A percentile compares a stretch with the other conserved stretches of the same genome.
Conservation (phyloP, 2,113 vertebrate genomes). For the Taurulus bubalis region DNA sequence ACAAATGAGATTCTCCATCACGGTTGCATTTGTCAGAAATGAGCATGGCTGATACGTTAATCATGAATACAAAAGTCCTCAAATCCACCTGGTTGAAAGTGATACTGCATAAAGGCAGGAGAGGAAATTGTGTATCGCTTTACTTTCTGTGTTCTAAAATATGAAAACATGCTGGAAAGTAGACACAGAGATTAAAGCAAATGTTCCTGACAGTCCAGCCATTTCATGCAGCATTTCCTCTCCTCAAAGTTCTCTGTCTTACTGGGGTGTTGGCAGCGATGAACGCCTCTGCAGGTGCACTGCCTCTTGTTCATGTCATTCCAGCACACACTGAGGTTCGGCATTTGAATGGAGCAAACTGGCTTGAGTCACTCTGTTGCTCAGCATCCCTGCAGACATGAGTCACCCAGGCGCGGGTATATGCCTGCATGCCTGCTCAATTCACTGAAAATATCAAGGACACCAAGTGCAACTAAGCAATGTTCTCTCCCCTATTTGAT, state of each 20-base stretch:
- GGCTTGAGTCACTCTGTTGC: constrained; percentile 53
- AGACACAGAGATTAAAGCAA: neutral
- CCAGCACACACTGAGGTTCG: constrained; percentile 18
- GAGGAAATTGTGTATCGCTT: neutral
- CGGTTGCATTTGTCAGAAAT: constrained; percentile 34
- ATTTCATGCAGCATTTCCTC: constrained; percentile 10
- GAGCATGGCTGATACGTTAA: constrained; percentile 35
- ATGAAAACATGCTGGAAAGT: neutral
- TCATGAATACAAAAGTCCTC: constrained; percentile 10
- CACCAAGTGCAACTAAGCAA: neutral
- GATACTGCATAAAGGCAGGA: constrained; percentile 3
- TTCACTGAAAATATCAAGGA: constrained; percentile 46
- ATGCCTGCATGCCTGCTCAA: constrained; percentile 33
- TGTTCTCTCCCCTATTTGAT: neutral
- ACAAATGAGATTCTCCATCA: constrained; percentile 18
- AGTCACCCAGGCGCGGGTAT: constrained; percentile 62
- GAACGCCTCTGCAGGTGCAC: constrained; percentile 41
- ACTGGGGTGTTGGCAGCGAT: constrained; percentile 12
- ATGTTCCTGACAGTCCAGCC: neutral
- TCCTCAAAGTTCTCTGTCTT: constrained; percentile 22
- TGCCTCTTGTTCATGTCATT: constrained; percentile 40
- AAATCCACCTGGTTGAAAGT: neutral
- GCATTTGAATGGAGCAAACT: constrained; percentile 40
- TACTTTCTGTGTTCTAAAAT: neutral
- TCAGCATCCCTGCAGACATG: constrained; percentile 62